Conservation (phyloP, 2,113 vertebrate species). For the Candoia aspera region DNA sequence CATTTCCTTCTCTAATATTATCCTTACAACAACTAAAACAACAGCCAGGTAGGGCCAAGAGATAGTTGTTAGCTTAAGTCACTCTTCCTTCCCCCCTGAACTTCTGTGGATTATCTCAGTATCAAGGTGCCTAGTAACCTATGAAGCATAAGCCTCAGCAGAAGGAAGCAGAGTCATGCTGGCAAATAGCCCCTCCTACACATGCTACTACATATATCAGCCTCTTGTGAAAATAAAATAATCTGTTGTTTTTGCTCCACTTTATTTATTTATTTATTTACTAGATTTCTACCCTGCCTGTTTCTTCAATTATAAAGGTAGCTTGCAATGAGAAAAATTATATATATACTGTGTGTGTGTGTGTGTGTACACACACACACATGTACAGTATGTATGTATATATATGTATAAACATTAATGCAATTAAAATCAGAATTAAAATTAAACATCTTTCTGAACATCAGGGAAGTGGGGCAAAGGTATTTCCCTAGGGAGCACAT, state of each 20-base stretch:
- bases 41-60: background rate
- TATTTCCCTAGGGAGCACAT: too few species aligned
- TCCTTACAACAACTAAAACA: background rate
- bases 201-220: background rate
- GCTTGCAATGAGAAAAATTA: too few species aligned
- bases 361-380: too few species aligned
- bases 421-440: too few species aligned
- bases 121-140: background rate
- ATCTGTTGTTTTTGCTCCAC: background rate
- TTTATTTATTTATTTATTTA: background rate
- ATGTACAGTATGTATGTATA: too few species aligned
- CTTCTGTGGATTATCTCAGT: background rate
- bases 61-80: background rate
- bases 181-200: background rate
- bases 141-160: background rate
- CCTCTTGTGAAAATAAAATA: background rate
- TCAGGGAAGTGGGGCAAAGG: too few species aligned
- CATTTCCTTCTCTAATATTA: background rate
- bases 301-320: background rate
- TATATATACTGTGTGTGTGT: too few species aligned
- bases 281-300: background rate
- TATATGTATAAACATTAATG: too few species aligned
- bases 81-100: rapidly evolving
- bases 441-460: too few species aligned
- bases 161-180: background rate